Conservation (phyloP, 2,797 vertebrate genomes). For the Melanotaenia nigrans region DNA sequence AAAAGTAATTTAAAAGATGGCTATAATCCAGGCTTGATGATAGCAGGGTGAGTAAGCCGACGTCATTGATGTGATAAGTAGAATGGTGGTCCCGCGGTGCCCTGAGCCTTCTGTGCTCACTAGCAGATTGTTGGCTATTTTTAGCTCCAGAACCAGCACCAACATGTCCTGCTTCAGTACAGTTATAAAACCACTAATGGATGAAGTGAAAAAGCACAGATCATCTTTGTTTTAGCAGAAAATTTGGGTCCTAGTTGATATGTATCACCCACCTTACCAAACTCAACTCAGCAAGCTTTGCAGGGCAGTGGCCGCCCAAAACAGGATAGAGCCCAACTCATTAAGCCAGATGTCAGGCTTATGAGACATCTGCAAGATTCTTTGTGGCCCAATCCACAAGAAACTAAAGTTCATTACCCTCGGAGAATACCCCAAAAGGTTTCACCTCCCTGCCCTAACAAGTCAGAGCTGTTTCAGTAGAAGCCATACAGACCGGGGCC, state of each 20-base stretch:
- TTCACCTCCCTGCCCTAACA: background rate
- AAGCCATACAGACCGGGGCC: background rate
- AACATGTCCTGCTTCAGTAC: slow-evolving; percentile 43
- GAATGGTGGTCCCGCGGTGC: slow-evolving; percentile 28
- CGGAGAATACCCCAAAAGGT: background rate
- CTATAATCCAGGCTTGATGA: slow-evolving; percentile 81
- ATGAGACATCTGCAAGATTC: background rate
- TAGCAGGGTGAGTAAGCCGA: slow-evolving; percentile 60
- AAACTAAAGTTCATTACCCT: no score
- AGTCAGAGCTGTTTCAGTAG: background rate
- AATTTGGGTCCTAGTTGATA: background rate
- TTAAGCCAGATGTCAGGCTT: background rate
- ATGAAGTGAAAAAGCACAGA: background rate
- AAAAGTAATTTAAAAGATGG: slow-evolving; percentile 86
- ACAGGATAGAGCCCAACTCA: background rate
- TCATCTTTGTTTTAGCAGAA: background rate
- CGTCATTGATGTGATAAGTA: slow-evolving; percentile 74
- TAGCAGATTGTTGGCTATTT: slow-evolving; percentile 67
- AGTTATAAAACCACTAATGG: background rate
- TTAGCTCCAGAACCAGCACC: slow-evolving; percentile 50
- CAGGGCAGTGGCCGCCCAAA: background rate
- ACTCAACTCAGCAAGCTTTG: background rate
- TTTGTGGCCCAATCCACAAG: no score
- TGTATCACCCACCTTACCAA: background rate
- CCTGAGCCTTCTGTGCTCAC: slow-evolving; percentile 35